Evolutionary conservation across 2,113 vertebrate species (phyloP).

Genomic region (Ivindomyrus marchei): DNA sequence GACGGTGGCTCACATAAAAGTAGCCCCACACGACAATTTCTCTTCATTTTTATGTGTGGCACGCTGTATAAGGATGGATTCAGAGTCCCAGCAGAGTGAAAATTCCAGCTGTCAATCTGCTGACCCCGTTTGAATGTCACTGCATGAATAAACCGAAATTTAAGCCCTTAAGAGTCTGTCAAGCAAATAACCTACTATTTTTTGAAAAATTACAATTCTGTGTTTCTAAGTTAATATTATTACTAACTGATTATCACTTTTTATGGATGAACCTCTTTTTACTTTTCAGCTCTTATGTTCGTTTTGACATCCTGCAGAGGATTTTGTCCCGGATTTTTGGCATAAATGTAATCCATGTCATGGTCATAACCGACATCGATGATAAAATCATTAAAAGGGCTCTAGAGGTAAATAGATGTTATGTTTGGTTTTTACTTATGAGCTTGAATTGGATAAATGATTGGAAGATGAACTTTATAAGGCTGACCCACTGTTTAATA

Average conservation of each 20-base stretch:
- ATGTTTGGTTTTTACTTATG: neutral
- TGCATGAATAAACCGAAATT: neutral
- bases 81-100: neutral
- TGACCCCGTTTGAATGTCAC: neutral
- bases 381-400: constrained; percentile 88
- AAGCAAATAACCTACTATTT: neutral
- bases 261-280: neutral
- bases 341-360: constrained; percentile 77
- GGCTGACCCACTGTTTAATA: neutral
- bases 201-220: neutral
- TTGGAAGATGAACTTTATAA: neutral
- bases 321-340: constrained; percentile 76
- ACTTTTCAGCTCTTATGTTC: constrained; percentile 79
- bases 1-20: neutral
- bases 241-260: neutral
- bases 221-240: neutral
- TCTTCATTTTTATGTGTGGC: neutral
- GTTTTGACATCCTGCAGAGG: constrained; percentile 87
- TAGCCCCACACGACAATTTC: neutral
- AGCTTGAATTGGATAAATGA: neutral
- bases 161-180: neutral
- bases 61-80: neutral
- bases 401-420: constrained; percentile 62
- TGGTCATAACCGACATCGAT: constrained; percentile 93
- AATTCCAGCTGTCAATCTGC: neutral